Conservation (phyloP, 2,797 vertebrate genomes). For the Molossus molossus region DNA sequence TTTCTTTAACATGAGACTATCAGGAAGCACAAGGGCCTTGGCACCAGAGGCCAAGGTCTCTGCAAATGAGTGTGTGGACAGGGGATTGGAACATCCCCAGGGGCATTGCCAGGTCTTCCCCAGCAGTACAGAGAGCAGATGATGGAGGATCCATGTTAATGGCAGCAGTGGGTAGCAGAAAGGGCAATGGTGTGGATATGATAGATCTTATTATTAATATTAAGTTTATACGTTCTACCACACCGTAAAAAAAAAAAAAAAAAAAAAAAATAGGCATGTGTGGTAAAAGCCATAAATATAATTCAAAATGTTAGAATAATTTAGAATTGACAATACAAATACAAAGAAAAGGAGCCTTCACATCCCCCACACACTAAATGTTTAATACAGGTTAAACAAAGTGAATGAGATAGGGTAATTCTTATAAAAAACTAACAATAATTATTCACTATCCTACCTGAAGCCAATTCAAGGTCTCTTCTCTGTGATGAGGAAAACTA, state of each 20-base stretch:
- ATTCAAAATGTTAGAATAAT: constrained; percentile 46
- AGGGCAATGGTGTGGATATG: background rate
- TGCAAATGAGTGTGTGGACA: background rate
- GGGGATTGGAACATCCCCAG: background rate
- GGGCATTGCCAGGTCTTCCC: background rate
- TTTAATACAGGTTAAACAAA: constrained; percentile 63
- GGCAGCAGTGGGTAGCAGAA: background rate
- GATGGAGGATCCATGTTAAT: no score
- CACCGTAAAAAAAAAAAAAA: constrained; percentile 39
- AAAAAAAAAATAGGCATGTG: background rate
- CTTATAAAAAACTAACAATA: constrained; percentile 32
- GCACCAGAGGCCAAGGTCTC: background rate
- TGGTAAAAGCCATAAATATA: background rate
- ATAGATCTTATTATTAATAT: background rate
- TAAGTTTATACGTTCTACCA: constrained; percentile 26
- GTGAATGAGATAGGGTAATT: constrained; percentile 21
- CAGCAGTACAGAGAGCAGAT: background rate
- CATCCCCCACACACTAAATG: background rate
- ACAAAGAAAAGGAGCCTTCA: constrained; percentile 41
- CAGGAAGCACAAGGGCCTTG: background rate
- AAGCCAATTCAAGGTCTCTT: constrained; percentile 85
- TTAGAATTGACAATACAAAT: constrained; percentile 49
- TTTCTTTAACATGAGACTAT: background rate
- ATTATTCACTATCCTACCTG: constrained; percentile 75
- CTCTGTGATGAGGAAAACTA: constrained; percentile 84